These are phyloP conservation scores for Girardinus metallicus DNA, from an alignment of 2,797 vertebrate species.

Conservation along the genomic window DNA sequence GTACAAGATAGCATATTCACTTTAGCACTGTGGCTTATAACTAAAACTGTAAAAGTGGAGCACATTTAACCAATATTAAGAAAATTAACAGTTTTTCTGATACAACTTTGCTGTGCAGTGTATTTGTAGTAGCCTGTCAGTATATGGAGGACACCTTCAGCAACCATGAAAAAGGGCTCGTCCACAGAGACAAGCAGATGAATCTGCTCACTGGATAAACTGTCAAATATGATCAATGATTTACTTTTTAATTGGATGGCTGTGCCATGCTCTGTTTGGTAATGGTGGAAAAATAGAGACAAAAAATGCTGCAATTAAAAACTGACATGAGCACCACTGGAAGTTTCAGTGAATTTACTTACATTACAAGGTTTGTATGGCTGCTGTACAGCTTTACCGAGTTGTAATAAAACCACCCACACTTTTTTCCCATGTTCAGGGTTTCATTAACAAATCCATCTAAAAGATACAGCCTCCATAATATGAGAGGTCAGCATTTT, in stretches of 20 bases:
- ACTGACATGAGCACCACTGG: conserved; percentile 44
- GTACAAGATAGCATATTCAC: conserved; percentile 37
- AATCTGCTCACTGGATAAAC: conserved; percentile 17
- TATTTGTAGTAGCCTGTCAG: conserved; percentile 20
- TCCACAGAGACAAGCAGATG: conserved; percentile 17
- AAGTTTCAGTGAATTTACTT: conserved; percentile 60
- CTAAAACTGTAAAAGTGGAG: conserved; percentile 24
- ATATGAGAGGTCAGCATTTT: not conserved
- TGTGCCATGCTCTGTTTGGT: conserved; percentile 37
- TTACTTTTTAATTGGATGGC: conserved; percentile 27
- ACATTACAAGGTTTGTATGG: conserved; percentile 37
- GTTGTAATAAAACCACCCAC: conserved; percentile 47
- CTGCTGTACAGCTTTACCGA: conserved; percentile 42
- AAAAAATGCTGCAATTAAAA: conserved; percentile 47
- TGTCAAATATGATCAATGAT: not conserved
- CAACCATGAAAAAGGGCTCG: conserved; percentile 30
- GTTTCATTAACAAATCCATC: conserved; percentile 42
- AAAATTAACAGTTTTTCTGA: conserved; percentile 8
- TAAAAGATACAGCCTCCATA: not conserved
- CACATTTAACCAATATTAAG: conserved; percentile 15
- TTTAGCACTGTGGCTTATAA: conserved; percentile 40
- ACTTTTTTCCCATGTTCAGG: conserved; percentile 38
- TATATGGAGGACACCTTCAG: conserved; percentile 20
- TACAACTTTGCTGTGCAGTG: conserved; percentile 29
- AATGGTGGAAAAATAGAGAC: conserved; percentile 10